Percentiles rank a stretch among this genome's conserved stretches.
phyloP scores from a whole-genome alignment of 2,113 vertebrate species.

The Vombatus ursinus region DNA sequence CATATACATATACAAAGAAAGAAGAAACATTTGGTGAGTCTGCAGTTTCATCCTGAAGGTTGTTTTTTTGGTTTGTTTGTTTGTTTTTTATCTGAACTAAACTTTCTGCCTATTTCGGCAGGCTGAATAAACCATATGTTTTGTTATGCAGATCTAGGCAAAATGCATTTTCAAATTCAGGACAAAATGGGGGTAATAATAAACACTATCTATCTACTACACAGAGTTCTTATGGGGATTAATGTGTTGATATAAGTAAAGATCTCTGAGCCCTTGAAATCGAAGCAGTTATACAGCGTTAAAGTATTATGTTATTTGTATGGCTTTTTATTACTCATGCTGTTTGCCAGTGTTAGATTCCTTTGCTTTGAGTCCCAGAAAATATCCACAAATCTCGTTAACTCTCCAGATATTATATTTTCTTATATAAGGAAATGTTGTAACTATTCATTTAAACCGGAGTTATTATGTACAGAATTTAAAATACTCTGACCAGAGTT shows the following conservation, averaged over 20 bases:
- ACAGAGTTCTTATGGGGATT: constrained; percentile 6
- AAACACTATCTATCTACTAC: neutral
- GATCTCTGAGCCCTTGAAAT: neutral
- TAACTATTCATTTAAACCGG: constrained; percentile 26
- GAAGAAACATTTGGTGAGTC: neutral
- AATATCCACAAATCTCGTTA: neutral
- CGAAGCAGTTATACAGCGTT: constrained; percentile 17
- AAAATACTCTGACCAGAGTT: constrained; percentile 13
- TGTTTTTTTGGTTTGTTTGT: no score
- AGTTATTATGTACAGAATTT: constrained; percentile 17
- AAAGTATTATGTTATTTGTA: constrained; percentile 5
- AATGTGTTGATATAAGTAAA: neutral
- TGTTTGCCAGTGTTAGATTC: neutral
- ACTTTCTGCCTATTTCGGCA: neutral
- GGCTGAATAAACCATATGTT: neutral
- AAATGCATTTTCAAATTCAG: constrained; percentile 24
- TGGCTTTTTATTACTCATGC: constrained; percentile 8
- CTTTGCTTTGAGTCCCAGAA: constrained; percentile 21
- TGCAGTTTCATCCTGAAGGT: neutral
- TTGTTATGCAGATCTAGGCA: neutral
- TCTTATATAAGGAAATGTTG: constrained; percentile 1
- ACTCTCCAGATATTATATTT: neutral
- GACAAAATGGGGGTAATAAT: neutral
- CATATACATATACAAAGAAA: neutral
- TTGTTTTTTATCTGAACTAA: neutral